A percentile compares a stretch with the other conserved stretches of the same genome.
phyloP scores from a whole-genome alignment of 1,140 invertebrate genomes.

The Megathymus violae region DNA sequence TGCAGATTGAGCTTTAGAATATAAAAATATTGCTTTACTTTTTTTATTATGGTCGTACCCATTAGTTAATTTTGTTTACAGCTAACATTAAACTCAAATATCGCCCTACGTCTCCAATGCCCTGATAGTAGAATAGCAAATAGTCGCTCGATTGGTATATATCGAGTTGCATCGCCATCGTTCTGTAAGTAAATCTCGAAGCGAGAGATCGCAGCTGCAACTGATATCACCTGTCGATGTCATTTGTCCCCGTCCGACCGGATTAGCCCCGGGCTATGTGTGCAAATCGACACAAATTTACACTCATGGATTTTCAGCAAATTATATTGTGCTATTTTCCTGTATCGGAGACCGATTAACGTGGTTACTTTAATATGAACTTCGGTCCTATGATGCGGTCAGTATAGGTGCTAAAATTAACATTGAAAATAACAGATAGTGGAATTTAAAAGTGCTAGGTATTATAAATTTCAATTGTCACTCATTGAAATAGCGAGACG shows the following conservation, averaged over 20 bases:
- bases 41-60: too few species aligned
- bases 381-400: background rate
- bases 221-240: slow-evolving; percentile 76
- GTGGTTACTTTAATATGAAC: background rate
- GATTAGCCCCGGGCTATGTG: slow-evolving; percentile 56
- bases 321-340: slow-evolving; percentile 13
- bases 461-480: too few species aligned
- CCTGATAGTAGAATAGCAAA: slow-evolving; percentile 42
- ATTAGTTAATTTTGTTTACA: background rate
- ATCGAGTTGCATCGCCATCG: slow-evolving; percentile 70
- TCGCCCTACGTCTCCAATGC: slow-evolving; percentile 21
- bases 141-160: slow-evolving; percentile 54
- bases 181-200: slow-evolving; percentile 72
- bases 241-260: slow-evolving; percentile 68
- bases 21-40: too few species aligned
- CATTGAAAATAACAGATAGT: too few species aligned
- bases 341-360: slow-evolving; percentile 25
- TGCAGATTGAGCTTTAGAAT: too few species aligned
- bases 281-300: slow-evolving; percentile 60
- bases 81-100: background rate
- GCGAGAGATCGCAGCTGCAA: slow-evolving; percentile 65
- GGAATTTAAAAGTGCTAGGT: too few species aligned
- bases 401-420: too few species aligned
- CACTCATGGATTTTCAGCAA: slow-evolving; percentile 41
- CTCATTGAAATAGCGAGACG: too few species aligned